These are phyloP conservation scores for Heliconius charithonia DNA, from an alignment of 2,888 invertebrate species.

Conservation along the genomic window DNA sequence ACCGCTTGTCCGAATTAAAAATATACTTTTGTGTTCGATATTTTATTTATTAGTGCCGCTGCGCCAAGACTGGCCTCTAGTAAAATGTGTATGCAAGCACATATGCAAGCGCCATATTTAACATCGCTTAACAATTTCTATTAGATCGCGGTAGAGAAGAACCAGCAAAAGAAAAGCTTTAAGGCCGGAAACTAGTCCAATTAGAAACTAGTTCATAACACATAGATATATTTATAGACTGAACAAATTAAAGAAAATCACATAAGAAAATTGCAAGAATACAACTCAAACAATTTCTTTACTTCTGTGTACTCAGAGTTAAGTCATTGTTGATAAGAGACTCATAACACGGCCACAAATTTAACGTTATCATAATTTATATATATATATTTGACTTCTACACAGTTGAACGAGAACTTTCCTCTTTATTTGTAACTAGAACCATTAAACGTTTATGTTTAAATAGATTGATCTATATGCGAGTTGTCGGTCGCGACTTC, in stretches of 20 bases:
- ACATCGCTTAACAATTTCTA: too few relatives aligned
- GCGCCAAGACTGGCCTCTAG: too few relatives aligned
- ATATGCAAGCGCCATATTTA: too few relatives aligned
- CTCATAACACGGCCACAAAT: conserved; percentile 1
- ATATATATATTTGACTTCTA: conserved; percentile 1
- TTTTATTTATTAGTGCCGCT: too few relatives aligned
- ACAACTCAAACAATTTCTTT: conserved; percentile 9
- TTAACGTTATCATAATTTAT: conserved; percentile 28
- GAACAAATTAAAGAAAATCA: neutral
- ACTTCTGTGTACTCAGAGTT: conserved; percentile 8
- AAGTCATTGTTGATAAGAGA: conserved; percentile 23
- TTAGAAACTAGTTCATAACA: too few relatives aligned
- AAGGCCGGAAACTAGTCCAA: too few relatives aligned
- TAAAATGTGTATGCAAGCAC: too few relatives aligned
- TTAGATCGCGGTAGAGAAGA: too few relatives aligned
- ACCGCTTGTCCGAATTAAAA: neutral
- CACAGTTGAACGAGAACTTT: neutral
- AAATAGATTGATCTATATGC: conserved; percentile 2
- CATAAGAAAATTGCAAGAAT: neutral
- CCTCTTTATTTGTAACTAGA: conserved; percentile 5
- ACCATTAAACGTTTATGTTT: neutral
- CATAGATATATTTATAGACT: too few relatives aligned
- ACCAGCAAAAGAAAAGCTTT: too few relatives aligned
- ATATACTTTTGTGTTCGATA: too few relatives aligned
- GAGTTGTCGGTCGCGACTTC: neutral